Conservation (phyloP, 2,888 invertebrate genomes). For the Orthonychiurus folsomi region DNA sequence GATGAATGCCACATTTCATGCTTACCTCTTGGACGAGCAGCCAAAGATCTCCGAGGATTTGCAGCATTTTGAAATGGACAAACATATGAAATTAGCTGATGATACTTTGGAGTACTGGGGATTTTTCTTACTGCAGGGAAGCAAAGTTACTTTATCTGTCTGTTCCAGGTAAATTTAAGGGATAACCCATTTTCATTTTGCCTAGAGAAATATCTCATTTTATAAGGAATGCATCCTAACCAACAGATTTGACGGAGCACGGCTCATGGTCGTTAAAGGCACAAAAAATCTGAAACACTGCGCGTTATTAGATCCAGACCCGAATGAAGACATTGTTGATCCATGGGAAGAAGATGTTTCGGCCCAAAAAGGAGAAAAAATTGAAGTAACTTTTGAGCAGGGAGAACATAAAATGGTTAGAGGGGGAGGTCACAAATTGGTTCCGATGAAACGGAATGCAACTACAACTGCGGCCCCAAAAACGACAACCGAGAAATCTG, state of each 20-base stretch:
- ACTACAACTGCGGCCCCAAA: background rate
- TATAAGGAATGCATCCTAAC: too few relatives aligned
- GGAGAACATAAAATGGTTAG: conserved; percentile 19
- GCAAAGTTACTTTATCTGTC: conserved; percentile 64
- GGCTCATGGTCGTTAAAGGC: conserved; percentile 71
- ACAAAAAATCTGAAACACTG: conserved; percentile 67
- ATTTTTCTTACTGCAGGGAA: conserved; percentile 69
- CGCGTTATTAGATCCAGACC: conserved; percentile 61
- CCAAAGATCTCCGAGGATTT: conserved; percentile 60
- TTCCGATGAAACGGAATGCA: background rate
- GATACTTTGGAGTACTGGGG: conserved; percentile 84
- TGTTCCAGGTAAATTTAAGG: conserved; percentile 63
- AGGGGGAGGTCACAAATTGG: background rate
- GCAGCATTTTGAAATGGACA: conserved; percentile 67
- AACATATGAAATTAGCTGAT: conserved; percentile 72
- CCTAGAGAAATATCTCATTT: too few relatives aligned
- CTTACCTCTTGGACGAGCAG: conserved; percentile 61
- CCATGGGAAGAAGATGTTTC: conserved; percentile 38
- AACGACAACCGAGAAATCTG: background rate
- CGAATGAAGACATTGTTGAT: conserved; percentile 48
- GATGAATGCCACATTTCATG: conserved; percentile 63
- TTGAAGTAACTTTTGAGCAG: conserved; percentile 32
- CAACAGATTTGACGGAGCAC: conserved; percentile 57
- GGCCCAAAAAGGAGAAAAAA: conserved; percentile 34
- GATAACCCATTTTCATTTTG: too few relatives aligned